Evolutionary conservation across 2,888 invertebrate genomes (phyloP), one percentile per base, ranked within the genome.

Genomic region (Papilio protenor): DNA sequence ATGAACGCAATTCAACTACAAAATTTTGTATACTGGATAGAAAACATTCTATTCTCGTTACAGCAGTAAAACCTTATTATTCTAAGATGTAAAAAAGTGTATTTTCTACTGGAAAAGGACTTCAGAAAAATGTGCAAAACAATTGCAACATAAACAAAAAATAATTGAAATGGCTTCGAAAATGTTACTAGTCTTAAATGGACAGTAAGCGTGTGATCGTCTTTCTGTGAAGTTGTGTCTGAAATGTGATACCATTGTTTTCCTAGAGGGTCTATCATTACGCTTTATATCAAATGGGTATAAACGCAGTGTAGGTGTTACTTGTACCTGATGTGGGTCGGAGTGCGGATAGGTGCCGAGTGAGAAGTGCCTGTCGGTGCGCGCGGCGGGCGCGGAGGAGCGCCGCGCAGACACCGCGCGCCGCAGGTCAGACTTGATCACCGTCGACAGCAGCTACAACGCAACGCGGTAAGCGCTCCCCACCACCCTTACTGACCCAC

Each of bases 351-450:
- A 92, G 84, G 88, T 90, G 91, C 91, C 83, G 91, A 95, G 85
- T 87, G 94, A 86, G 87, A 88, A 84, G 83, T 89, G 87, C 81
- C 88, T 83, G 84, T 86, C 66, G 84, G 94, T 45, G 86, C 88
- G 92, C 88, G 95, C 84, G 87, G 89, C 86, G 87, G 93, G 95
- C 88, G 94, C 89, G 79, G 94, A 90, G 85, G 95, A 91, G 87
- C 94, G 91, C 59, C 94, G 90, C 86, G 92, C 81, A 77, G 87
- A 86, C 86, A 95, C 89, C 82, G 94, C 93, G 85, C 92, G 93
- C 84, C 92, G 92, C 91, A 97, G 95, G 92, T 97, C 97, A 87
- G 96, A 97, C 96, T 97, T 97, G 95, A 97, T 95, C 84, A 96
- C 96, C 88, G 96, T 96, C 90, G 96, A 96, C 95, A 98, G 95